Evolutionary conservation across 2,113 vertebrate species (phyloP).

Genomic region (Oreotrochilus melanogaster): DNA sequence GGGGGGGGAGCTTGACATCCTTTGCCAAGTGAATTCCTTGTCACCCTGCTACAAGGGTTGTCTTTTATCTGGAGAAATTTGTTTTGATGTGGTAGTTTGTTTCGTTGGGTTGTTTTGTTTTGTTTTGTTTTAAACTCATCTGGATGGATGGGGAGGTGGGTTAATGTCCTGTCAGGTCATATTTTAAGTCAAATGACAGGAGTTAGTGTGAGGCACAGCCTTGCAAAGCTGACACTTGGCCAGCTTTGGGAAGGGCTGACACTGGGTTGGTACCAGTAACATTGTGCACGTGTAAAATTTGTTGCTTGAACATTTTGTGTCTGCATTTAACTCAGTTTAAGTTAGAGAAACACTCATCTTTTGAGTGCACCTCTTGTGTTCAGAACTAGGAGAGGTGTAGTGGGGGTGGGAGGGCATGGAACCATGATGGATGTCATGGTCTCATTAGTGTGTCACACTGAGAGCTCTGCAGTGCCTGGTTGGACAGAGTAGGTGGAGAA

Average conservation of each 20-base stretch:
- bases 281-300: not conserved
- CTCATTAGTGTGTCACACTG: not conserved
- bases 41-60: not conserved
- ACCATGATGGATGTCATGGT: not conserved
- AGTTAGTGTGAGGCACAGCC: not conserved
- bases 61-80: not conserved
- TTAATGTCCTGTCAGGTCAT: conserved; percentile 23
- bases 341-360: not conserved
- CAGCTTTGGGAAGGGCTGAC: not conserved
- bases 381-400: not conserved
- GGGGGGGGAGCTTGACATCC: not conserved
- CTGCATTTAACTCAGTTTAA: not conserved
- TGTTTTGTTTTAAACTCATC: not conserved
- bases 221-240: not conserved
- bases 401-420: not conserved
- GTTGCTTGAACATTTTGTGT: not conserved
- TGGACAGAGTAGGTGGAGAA: conserved; percentile 15
- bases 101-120: not conserved
- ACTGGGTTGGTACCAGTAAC: not conserved
- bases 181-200: not conserved
- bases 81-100: conserved; percentile 4
- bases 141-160: conserved; percentile 6
- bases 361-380: not conserved
- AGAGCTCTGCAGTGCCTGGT: not conserved
- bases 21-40: conserved; percentile 48